Evolutionary conservation across 2,888 invertebrate species (phyloP), one percentile per base, ranked within the genome.

Genomic region (Habrosyne pyritoides): DNA sequence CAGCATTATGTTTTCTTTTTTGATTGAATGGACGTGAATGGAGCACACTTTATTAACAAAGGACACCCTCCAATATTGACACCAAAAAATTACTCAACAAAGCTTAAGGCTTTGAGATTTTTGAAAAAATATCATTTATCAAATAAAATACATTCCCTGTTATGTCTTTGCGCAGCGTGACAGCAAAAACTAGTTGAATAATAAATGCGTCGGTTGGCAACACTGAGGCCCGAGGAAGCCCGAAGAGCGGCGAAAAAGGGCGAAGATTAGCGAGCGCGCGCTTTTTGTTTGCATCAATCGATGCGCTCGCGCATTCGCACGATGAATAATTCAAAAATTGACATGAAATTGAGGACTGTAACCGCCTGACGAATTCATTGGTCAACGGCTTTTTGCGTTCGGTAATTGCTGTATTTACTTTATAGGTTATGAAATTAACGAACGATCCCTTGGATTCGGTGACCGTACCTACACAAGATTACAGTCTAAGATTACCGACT

Each of bases 271-370:
- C 89, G 85, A 87, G 83, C 83, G 87, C 80, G 88, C 81, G 83
- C 86, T 92, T 92, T 92, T 92, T 92, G 89, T 89, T 88, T 90
- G 91, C 90, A 91, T 92, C 91, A 92, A 92, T 92, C 91, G 92
- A 90, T 91, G 91, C 91, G 91, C 91, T 87, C 90, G 87, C 88
- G 90, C 92, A 91, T 90, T 91, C 91, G 90, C 89, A 87, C 89
- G 77, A 92, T 92, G 92, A 92, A 92, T 92, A 89, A 92, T 92
- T 92, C 92, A 92, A 89, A 91, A 91, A 91, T 91, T 91, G 92
- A 91, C 92, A 92, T 92, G 91, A 92, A 92, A 91, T 92, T 92
- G 92, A 91, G 91, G 87, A 91, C 90, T 91, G 92, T 91, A 91
- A 91, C 91, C 91, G 91, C 84, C 91, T 91, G 92, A 92, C 92